Evolutionary conservation across 2,888 invertebrate genomes (phyloP), one percentile per base, ranked within the genome.

Genomic region (Hirudinaria manillensis): DNA sequence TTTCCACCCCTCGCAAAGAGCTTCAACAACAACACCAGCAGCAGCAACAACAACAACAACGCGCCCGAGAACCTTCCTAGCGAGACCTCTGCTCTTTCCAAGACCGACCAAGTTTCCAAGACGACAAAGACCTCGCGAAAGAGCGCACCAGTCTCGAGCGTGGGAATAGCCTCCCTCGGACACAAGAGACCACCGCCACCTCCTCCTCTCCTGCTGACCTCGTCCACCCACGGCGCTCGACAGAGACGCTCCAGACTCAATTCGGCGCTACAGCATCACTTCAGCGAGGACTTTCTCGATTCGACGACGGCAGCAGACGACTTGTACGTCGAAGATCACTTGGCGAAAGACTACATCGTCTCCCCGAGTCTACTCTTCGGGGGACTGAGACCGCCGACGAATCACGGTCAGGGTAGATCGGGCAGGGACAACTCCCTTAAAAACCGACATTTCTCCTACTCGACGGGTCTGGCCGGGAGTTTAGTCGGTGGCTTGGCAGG

Each of bases 281-380:
- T 34, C 68, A 68, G 68, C 36, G 68, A 68, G 16, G 68, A 68
- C n/a, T 68, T 68, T 32, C 68, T 68, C 32, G 68, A 68, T 68
- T 68, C 68, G 36, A 34, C 68, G n/a, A 61, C 61, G n/a, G n/a
- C 29, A 6, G 61, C 24, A 4, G 61, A 61, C 21, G 61, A 61
- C 13, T 32, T 68, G n/a, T 68, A 34, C 36, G 10, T 29, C 2
- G 68, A 68, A 2, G 68, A 68, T n/a, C 29, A 68, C 36, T 32
- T 68, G 68, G 16, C 68, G 10, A 36, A 68, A 34, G 68, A 68
- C 68, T 68, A 68, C 68, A 68, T 68, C 68, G 68, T 68, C n/a
- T 68, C 68, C 29, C 68, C 68, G 1, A 68, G 34, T 32, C 68
- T 68, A 16, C 68, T 68, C 68, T 68, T 68, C 34, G 36, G 36